Evolutionary conservation across 2,113 vertebrate species (phyloP), one percentile per base, ranked within the genome.

Genomic region (Corapipo altera): DNA sequence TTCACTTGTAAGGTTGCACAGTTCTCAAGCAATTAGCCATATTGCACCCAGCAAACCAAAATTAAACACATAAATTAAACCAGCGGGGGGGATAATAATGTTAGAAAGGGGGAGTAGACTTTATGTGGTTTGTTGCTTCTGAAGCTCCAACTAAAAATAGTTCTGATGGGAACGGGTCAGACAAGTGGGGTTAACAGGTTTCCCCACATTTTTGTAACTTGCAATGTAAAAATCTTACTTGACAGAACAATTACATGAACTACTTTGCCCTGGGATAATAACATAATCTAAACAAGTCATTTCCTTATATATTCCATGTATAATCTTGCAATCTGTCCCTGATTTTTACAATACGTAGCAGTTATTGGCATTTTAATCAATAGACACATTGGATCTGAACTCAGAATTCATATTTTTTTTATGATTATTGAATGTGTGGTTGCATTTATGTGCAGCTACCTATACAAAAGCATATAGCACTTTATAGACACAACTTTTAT

Each of bases 41-140:
- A 97, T 97, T 98, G 97, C 87, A 95, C 89, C 90, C 88, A 96
- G 95, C 85, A 97, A 97, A 97, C 91, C 85, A 97, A 98, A 98
- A 98, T 98, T 98, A 98, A 98, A 97, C 94, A 91, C 94, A 98
- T 98, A 98, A 98, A 98, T 98, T 98, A 98, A 98, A 97, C 55
- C 96, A 98, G 97, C 91, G 9, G 97, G 97, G 75, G 85, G 91
- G 95, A 96, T 97, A 96, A 98, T 95, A 97, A 88, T 92, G 83
- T 79, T 96, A 88, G 76, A 92, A 96, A 97, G 46, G 59, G 87
- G 94, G 73, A 44, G 88, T 89, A 95, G 66, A 71, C 83, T 95
- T 80, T 89, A 54, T 59, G 59, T 7, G 6, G 37, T 62, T 86
- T 92, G 57, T 88, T 77, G 39, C 82, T 97, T 87, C 93, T 62